These are phyloP conservation scores for Ceratosolen fusciceps DNA, from an alignment of 1,140 invertebrate genomes.

Conservation along the genomic window DNA sequence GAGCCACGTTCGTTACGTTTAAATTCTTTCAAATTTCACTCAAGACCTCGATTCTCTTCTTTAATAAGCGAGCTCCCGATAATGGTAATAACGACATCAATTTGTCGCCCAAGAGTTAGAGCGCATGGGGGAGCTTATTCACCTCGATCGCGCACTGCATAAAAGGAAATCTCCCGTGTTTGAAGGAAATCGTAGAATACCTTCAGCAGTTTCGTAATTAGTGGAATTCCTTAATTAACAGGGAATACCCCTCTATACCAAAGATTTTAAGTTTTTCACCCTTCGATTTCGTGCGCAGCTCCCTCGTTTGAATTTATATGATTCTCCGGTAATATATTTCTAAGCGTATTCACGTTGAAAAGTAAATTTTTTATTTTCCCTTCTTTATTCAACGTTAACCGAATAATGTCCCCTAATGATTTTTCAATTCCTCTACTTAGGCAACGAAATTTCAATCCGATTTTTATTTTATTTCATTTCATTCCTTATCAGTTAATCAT, in stretches of 20 bases:
- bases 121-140: slow-evolving; percentile 21
- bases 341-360: background rate
- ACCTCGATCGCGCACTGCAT: background rate
- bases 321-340: slow-evolving; percentile 1
- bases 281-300: background rate
- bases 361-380: slow-evolving; percentile 25
- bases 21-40: slow-evolving; percentile 53
- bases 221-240: slow-evolving; percentile 43
- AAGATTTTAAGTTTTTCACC: background rate
- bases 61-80: slow-evolving; percentile 50
- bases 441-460: background rate
- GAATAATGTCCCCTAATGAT: background rate
- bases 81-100: slow-evolving; percentile 55
- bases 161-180: slow-evolving; percentile 19
- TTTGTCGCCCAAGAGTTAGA: slow-evolving; percentile 47
- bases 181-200: slow-evolving; percentile 30
- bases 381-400: background rate
- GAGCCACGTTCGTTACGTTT: background rate
- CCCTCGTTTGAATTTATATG: background rate
- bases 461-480: background rate
- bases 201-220: slow-evolving; percentile 48
- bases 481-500: background rate
- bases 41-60: slow-evolving; percentile 48
- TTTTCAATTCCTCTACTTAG: background rate
- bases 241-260: slow-evolving; percentile 17